Percentiles rank a stretch among this genome's conserved stretches.
Evolutionary conservation across 2,113 vertebrate genomes (phyloP).

Genomic region (Xiphias gladius): DNA sequence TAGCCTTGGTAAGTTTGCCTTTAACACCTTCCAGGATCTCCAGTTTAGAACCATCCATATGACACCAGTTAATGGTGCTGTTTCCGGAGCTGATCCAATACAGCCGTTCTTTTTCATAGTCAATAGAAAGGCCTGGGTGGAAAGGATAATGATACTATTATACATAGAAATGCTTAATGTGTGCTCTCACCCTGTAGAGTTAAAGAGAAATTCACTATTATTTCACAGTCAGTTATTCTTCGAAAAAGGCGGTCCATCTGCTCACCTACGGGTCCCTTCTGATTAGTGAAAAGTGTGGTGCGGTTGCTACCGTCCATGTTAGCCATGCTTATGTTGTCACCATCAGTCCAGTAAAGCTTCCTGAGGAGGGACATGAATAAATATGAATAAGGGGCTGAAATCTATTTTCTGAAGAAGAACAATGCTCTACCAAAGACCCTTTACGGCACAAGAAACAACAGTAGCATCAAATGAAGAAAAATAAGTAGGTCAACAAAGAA

Average conservation of each 20-base stretch:
- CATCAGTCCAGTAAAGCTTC: slow-evolving; percentile 97
- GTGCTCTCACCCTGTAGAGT: background rate
- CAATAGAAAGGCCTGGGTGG: slow-evolving; percentile 91
- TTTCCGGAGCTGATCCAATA: slow-evolving; percentile 98
- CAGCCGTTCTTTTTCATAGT: slow-evolving; percentile 90
- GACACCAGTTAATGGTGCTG: slow-evolving; percentile 91
- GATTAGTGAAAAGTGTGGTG: slow-evolving; percentile 89
- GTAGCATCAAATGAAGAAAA: background rate
- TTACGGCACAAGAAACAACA: background rate
- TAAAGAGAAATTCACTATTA: background rate
- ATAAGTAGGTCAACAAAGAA: background rate
- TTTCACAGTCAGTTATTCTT: background rate
- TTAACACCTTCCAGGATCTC: slow-evolving; percentile 87
- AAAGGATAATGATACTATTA: slow-evolving; percentile 7
- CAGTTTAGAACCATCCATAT: slow-evolving; percentile 88
- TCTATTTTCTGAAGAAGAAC: background rate
- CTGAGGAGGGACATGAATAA: slow-evolving; percentile 73
- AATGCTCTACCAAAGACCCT: background rate
- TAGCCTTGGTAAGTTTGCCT: slow-evolving; percentile 92
- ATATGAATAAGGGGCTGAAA: background rate
- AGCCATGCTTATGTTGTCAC: slow-evolving; percentile 95
- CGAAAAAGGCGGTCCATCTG: background rate
- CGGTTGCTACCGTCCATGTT: slow-evolving; percentile 94
- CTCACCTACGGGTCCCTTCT: slow-evolving; percentile 94
- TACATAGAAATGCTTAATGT: background rate